Base-by-base conservation (phyloP, 2,888 invertebrate species). In the Pollenia angustigena region DNA sequence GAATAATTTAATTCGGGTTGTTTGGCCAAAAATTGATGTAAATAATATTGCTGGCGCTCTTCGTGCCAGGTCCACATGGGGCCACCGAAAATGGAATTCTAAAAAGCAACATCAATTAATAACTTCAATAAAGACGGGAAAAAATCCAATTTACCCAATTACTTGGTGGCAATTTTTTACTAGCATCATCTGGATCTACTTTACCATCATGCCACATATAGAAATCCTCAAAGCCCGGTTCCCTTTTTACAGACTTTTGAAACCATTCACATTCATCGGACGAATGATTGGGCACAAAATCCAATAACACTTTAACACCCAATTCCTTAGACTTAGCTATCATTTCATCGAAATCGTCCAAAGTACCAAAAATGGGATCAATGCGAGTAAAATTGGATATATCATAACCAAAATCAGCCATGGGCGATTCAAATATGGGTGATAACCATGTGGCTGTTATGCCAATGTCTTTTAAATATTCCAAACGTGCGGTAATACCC, bases 211-310 rank as follows among this genome's bases (percentile, higher is more conserved):
- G 94, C 97, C 97, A 97, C 1, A 97, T 92, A 91, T 97, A 97
- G 91, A 95, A 97, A 90, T 97, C 95, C 48, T 95, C 95, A 90
- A 95, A 98, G 0, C 95, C 95, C 1, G 94, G 94, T 71, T 94
- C 94, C 11, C 94, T 94, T 56, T 94, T 94, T 10, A 95, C 93
- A 4, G 98, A 97, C 90, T 95, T 95, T 83, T 94, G 92, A 91
- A 99, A 99, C 98, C 98, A 99, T 16, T 95, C 94, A 91, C 97
- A 97, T 90, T 97, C 94, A 90, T 97, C 95, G 87, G 97, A 97
- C 2, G 96, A 95, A 76, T 96, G 96, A 90, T 95, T 95, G 0
- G 96, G 96, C 0, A 96, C 96, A 89, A 96, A 95, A 91, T 96
- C 96, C 44, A 96, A 91, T 6, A 96, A 93, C 0, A 96, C 94